A percentile compares a stretch with the other conserved stretches of the same genome.
These are phyloP conservation scores for Anguilla obscura DNA, from an alignment of 2,797 vertebrate species.

Conservation along the genomic window DNA sequence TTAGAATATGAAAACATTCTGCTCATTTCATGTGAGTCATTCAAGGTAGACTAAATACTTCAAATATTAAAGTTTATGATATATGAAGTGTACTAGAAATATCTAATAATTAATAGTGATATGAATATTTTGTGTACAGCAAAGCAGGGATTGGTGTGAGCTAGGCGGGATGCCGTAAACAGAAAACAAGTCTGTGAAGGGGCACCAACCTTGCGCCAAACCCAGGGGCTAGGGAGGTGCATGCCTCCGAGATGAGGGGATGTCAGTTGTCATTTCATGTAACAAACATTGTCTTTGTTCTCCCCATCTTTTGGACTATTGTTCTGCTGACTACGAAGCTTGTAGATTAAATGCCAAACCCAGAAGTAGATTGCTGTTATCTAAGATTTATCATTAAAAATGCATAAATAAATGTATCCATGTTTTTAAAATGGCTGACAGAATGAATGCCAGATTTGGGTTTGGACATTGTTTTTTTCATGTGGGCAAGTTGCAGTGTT, in stretches of 20 bases:
- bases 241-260: neutral
- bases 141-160: neutral
- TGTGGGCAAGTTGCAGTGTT: neutral
- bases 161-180: neutral
- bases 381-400: neutral
- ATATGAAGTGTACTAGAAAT: neutral
- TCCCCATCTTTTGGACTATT: neutral
- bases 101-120: neutral
- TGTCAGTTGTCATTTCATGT: neutral
- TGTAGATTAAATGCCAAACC: neutral
- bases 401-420: neutral
- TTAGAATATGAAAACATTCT: neutral
- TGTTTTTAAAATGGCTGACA: neutral
- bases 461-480: neutral
- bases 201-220: neutral
- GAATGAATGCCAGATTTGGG: neutral
- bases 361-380: neutral
- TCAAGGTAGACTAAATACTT: neutral
- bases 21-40: neutral
- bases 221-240: neutral
- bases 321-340: neutral
- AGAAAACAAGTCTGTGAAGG: neutral
- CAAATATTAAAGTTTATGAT: neutral
- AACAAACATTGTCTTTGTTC: conserved; percentile 2
- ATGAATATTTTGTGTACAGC: neutral